Conservation (phyloP, 2,113 vertebrate species). For the Phycodurus eques region DNA sequence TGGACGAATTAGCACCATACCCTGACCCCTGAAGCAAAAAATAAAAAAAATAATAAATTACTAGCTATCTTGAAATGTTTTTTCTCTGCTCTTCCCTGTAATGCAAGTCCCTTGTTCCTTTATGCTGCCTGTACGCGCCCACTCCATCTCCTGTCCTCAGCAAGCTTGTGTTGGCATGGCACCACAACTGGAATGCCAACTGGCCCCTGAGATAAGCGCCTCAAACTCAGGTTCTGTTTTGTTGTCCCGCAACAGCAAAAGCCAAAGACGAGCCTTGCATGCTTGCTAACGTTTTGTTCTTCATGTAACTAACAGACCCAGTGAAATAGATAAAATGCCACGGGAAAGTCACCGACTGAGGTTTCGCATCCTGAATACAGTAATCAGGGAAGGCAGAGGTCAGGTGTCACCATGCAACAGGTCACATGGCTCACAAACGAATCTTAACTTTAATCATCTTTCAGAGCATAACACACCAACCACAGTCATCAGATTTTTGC, state of each 20-base stretch:
- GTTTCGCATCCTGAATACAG: not conserved
- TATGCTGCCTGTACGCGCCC: not conserved
- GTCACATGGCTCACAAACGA: not conserved
- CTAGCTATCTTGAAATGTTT: constrained; percentile 37
- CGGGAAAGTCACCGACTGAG: not conserved
- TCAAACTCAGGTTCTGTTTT: constrained; percentile 15
- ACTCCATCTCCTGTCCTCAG: constrained; percentile 4
- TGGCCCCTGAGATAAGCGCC: constrained; percentile 35
- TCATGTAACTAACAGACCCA: constrained; percentile 1
- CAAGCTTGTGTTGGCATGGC: constrained; percentile 39
- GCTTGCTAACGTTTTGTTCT: not conserved
- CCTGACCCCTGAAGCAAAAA: constrained; percentile 17
- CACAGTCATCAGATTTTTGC: constrained; percentile 9
- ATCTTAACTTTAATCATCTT: constrained; percentile 1
- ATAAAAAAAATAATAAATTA: not conserved
- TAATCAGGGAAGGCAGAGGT: not conserved
- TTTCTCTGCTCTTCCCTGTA: constrained; percentile 13
- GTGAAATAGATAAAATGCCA: not conserved
- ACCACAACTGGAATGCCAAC: constrained; percentile 9
- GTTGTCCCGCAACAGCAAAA: constrained; percentile 10
- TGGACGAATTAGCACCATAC: not conserved
- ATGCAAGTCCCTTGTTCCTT: constrained; percentile 16
- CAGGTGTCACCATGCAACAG: constrained; percentile 8
- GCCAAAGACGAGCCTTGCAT: constrained; percentile 1
- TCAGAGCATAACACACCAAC: not conserved